Evolutionary conservation across 1,140 invertebrate species (phyloP).

Genomic region (Cyclina sinensis): DNA sequence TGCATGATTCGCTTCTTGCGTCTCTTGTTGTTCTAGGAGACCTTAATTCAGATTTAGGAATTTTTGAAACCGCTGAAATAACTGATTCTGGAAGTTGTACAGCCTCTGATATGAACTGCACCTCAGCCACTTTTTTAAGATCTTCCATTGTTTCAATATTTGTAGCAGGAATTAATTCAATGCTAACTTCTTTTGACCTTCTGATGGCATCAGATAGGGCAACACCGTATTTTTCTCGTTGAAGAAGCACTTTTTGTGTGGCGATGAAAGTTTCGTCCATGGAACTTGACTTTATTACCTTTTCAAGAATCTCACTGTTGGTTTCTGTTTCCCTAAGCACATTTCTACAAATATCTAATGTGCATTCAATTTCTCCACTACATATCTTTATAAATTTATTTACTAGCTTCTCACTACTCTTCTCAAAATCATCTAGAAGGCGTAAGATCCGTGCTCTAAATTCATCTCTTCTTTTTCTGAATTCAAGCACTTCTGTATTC

Average conservation of each 20-base stretch:
- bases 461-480: constrained; percentile 39
- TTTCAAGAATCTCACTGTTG: constrained; percentile 14
- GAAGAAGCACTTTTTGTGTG: constrained; percentile 54
- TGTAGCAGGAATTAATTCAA: constrained; percentile 41
- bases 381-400: constrained; percentile 44
- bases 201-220: constrained; percentile 47
- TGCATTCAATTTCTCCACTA: constrained; percentile 8
- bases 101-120: constrained; percentile 30
- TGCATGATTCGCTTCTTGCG: constrained; percentile 3
- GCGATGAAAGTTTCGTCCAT: constrained; percentile 30
- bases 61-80: constrained; percentile 54
- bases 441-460: constrained; percentile 7
- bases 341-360: constrained; percentile 38
- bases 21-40: constrained; percentile 46
- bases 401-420: constrained; percentile 43
- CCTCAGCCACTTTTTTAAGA: constrained; percentile 9
- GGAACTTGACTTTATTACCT: neutral
- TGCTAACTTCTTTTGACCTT: constrained; percentile 25
- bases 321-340: constrained; percentile 26
- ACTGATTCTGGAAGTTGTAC: constrained; percentile 42
- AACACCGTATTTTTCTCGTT: constrained; percentile 55
- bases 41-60: constrained; percentile 50
- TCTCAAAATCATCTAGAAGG: constrained; percentile 56
- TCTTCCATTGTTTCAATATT: constrained; percentile 24
- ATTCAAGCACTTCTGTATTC: neutral